Percentiles rank a stretch among this genome's conserved stretches.
These are phyloP conservation scores for Channallabes apus DNA, from an alignment of 2,797 vertebrate genomes.

Conservation along the genomic window DNA sequence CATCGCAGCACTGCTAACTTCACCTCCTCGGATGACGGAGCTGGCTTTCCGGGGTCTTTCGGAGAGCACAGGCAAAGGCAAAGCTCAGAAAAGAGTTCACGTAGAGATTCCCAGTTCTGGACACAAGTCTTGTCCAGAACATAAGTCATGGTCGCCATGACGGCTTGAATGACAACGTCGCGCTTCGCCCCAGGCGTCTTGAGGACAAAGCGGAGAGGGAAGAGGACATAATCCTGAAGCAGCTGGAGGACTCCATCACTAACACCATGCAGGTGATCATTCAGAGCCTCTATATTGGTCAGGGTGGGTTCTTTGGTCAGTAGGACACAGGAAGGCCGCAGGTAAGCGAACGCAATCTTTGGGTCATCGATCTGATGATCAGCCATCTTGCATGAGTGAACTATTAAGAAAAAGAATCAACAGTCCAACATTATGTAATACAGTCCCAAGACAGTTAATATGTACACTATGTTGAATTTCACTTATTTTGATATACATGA, in stretches of 20 bases:
- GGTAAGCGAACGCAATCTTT: slow-evolving; percentile 83
- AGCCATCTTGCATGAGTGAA: slow-evolving; percentile 61
- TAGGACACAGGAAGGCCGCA: slow-evolving; percentile 86
- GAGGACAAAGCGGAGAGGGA: slow-evolving; percentile 88
- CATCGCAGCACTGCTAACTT: slow-evolving; percentile 78
- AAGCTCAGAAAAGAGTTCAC: slow-evolving; percentile 85
- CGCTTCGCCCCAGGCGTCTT: slow-evolving; percentile 78
- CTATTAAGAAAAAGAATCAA: slow-evolving; percentile 7
- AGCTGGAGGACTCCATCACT: slow-evolving; percentile 84
- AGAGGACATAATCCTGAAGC: slow-evolving; percentile 92
- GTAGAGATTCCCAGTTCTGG: slow-evolving; percentile 80
- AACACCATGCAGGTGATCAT: slow-evolving; percentile 70
- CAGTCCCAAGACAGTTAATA: not conserved
- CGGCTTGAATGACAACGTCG: slow-evolving; percentile 77
- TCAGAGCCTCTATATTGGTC: slow-evolving; percentile 78
- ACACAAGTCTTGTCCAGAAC: slow-evolving; percentile 83
- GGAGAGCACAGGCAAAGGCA: slow-evolving; percentile 82
- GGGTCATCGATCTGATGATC: slow-evolving; percentile 79
- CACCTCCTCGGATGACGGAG: slow-evolving; percentile 83
- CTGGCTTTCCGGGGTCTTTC: slow-evolving; percentile 67
- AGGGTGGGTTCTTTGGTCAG: slow-evolving; percentile 81
- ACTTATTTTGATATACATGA: too few relatives aligned
- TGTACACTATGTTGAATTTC: too few relatives aligned
- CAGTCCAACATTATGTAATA: not conserved
- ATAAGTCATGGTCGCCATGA: slow-evolving; percentile 77